Evolutionary conservation across 2,888 invertebrate genomes (phyloP).

Genomic region (Himalopsyche tibetana): DNA sequence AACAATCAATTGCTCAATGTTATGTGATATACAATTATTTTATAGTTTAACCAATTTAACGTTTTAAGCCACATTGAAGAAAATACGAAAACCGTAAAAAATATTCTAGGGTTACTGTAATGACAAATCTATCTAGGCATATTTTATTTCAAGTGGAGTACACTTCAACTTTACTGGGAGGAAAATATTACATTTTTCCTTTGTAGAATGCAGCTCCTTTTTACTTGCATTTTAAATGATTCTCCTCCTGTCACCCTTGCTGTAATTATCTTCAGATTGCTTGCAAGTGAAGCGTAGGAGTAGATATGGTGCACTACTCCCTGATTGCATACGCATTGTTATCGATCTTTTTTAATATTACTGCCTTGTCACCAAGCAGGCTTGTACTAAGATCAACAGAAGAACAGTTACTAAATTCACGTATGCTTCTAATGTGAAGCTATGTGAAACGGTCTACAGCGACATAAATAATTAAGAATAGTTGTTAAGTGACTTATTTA

Average conservation of each 20-base stretch:
- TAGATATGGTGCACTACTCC: not conserved
- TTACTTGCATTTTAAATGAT: slow-evolving; percentile 26
- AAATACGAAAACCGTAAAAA: too few relatives aligned
- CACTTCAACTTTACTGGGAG: slow-evolving; percentile 4
- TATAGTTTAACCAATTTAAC: too few relatives aligned
- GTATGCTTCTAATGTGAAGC: too few relatives aligned
- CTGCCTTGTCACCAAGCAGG: not conserved
- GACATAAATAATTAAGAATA: too few relatives aligned
- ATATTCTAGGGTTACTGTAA: too few relatives aligned
- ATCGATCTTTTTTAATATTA: not conserved
- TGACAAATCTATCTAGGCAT: not conserved
- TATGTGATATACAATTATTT: too few relatives aligned
- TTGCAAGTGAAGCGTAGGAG: slow-evolving; percentile 45
- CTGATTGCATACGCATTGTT: slow-evolving; percentile 48
- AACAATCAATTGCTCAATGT: too few relatives aligned
- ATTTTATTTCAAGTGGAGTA: slow-evolving; percentile 21
- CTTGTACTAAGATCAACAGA: not conserved
- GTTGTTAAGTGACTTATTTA: too few relatives aligned
- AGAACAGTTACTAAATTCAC: too few relatives aligned
- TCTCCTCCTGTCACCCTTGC: slow-evolving; percentile 9
- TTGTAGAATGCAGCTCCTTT: not conserved
- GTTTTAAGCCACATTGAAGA: too few relatives aligned
- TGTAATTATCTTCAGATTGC: slow-evolving; percentile 47
- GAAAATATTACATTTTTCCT: slow-evolving; percentile 22
- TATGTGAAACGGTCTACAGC: too few relatives aligned